Conservation (phyloP, 2,797 vertebrate species). For the Loris lydekkerianus region DNA sequence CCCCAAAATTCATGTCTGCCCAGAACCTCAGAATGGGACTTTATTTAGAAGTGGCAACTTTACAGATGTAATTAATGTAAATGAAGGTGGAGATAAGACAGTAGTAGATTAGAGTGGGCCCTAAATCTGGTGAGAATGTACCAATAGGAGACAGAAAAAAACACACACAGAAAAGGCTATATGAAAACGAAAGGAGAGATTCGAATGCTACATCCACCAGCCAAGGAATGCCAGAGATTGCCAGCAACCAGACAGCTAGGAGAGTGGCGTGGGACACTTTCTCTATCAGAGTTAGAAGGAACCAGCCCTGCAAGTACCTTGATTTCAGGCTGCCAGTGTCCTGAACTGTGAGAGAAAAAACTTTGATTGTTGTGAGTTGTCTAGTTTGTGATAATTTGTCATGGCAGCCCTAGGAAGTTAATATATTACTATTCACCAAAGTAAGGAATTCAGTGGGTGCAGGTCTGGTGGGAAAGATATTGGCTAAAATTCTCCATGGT, state of each 20-base stretch:
- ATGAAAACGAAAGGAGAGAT: not conserved
- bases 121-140: not conserved
- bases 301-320: not conserved
- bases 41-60: conserved; percentile 52
- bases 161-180: not conserved
- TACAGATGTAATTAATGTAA: not conserved
- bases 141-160: not conserved
- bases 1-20: not conserved
- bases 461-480: not conserved
- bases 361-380: conserved; percentile 32
- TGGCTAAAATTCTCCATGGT: not conserved
- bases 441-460: not conserved
- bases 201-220: not conserved
- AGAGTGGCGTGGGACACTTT: not conserved
- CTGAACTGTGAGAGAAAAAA: conserved; percentile 24
- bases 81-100: not conserved
- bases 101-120: not conserved
- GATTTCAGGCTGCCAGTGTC: not conserved
- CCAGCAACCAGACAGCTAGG: not conserved
- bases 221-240: not conserved
- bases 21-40: not conserved
- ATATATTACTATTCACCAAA: not conserved
- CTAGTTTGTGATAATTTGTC: not conserved
- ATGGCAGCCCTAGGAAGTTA: not conserved
- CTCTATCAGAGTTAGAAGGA: not conserved